A percentile compares a stretch with the other conserved stretches of the same genome.
phyloP scores from a whole-genome alignment of 2,113 vertebrate species.

The Rhinoptilus africanus region DNA sequence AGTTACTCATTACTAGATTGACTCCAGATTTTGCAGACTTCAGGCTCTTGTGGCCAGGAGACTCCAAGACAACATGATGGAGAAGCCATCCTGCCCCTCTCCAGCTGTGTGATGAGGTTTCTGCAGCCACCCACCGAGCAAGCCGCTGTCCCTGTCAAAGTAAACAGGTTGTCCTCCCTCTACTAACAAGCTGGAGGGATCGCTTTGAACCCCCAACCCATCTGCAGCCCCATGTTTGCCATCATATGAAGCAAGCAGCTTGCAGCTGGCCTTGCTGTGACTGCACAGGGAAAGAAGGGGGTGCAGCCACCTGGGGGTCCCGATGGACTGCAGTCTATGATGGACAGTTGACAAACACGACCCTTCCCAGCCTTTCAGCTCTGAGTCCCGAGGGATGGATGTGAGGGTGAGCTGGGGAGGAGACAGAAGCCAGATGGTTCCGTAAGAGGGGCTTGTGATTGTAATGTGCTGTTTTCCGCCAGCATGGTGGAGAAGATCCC shows the following conservation, averaged over 20 bases:
- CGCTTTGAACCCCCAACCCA: background rate
- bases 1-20: background rate
- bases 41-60: background rate
- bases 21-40: background rate
- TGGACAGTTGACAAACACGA: background rate
- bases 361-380: background rate
- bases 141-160: background rate
- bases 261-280: background rate
- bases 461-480: background rate
- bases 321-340: background rate
- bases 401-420: background rate
- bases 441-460: fast-evolving
- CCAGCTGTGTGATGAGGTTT: background rate
- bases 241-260: background rate
- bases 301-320: background rate
- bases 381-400: background rate
- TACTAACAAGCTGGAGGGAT: background rate
- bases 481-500: background rate
- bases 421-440: background rate
- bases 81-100: background rate
- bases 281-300: fast-evolving
- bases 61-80: background rate
- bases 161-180: slow-evolving; percentile 1
- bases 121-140: background rate
- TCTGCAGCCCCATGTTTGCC: background rate